These are phyloP conservation scores for Cryptotermes secundus DNA, from an alignment of 1,140 invertebrate species.

Conservation along the genomic window DNA sequence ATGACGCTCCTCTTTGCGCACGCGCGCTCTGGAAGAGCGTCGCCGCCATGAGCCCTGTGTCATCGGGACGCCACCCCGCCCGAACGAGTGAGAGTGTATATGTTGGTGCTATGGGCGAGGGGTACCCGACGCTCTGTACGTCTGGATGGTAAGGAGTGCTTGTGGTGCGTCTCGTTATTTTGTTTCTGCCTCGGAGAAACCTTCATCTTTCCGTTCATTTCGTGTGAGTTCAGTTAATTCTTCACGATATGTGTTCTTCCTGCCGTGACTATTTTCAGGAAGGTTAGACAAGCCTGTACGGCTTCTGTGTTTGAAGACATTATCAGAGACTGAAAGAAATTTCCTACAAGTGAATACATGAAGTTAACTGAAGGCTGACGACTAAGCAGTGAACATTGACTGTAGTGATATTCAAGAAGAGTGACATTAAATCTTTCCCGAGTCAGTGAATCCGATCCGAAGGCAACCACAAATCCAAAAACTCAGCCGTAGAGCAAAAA, in stretches of 20 bases:
- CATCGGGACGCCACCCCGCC: not conserved
- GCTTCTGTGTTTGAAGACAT: too few species aligned
- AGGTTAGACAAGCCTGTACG: not conserved
- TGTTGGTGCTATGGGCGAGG: slow-evolving; percentile 11
- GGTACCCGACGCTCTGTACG: not conserved
- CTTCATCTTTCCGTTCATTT: not conserved
- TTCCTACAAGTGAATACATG: too few species aligned
- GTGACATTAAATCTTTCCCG: not conserved
- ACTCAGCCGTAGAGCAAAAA: not conserved
- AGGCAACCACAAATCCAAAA: not conserved
- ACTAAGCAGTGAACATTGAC: not conserved
- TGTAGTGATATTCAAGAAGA: not conserved
- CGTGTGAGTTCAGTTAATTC: not conserved
- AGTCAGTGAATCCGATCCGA: not conserved
- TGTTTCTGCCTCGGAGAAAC: not conserved
- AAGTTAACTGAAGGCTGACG: too few species aligned
- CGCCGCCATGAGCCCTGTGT: not conserved
- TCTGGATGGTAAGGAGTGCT: not conserved
- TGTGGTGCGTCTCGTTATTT: not conserved
- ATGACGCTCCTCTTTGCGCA: not conserved
- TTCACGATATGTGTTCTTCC: not conserved
- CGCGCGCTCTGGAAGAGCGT: not conserved
- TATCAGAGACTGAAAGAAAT: too few species aligned
- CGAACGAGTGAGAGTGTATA: not conserved
- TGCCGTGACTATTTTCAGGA: not conserved